Evolutionary conservation across 2,113 vertebrate genomes (phyloP).

Genomic region (Xiphias gladius): DNA sequence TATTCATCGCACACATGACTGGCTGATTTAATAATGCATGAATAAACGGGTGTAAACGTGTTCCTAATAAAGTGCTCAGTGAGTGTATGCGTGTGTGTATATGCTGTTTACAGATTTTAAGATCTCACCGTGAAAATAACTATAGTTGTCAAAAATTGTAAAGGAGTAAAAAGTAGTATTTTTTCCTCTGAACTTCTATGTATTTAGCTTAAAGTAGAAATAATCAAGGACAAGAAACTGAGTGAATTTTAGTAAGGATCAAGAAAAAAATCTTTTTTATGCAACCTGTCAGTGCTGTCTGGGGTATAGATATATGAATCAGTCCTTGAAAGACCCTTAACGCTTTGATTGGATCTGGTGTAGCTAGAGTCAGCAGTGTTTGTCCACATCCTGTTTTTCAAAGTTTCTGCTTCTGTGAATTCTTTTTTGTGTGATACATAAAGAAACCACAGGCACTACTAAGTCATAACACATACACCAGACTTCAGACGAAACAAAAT

Average conservation of each 20-base stretch:
- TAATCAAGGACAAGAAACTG: neutral
- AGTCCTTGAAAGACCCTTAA: no score
- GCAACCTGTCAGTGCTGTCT: neutral
- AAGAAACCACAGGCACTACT: neutral
- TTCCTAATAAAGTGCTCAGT: neutral
- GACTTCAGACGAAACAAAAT: no score
- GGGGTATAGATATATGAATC: fast-evolving
- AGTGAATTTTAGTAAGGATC: no score
- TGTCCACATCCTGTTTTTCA: conserved; percentile 53
- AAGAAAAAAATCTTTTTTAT: no score
- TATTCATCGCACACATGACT: neutral
- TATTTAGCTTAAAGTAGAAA: neutral
- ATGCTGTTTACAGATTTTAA: no score
- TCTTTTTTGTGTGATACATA: no score
- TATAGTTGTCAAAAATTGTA: neutral
- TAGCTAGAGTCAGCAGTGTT: neutral
- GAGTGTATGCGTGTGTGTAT: neutral
- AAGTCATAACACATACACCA: no score
- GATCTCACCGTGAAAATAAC: neutral
- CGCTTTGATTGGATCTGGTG: neutral
- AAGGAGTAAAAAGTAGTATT: neutral
- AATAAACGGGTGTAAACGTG: neutral
- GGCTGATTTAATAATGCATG: neutral
- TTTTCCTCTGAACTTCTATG: neutral
- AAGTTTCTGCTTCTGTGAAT: neutral